Evolutionary conservation across 2,888 invertebrate genomes (phyloP), one percentile per base, ranked within the genome.

Genomic region (Tuberolachnus salignus): DNA sequence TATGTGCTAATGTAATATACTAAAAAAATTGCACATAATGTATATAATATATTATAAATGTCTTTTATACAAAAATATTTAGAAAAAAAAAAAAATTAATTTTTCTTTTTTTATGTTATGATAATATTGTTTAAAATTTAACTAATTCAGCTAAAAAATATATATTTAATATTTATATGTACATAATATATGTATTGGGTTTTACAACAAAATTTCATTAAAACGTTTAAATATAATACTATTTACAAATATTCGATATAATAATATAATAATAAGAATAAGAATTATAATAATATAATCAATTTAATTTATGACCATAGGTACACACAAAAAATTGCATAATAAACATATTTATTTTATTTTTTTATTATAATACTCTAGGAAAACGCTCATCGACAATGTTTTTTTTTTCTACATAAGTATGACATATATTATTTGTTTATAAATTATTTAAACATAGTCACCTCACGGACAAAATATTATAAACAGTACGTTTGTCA

Each of bases 41-140:
- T 75, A 66, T 74, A 64, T n/a, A 57, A 67, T 75, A 66, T 74
- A 64, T n/a, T 14, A 73, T 34, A 61, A 21, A 64, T 49, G 26
- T 78, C 42, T 51, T 78, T 69, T 78, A 78, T 78, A 78, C 67
- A 78, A 78, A 78, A 69, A 78, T 78, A 78, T 49, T 59, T 78
- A 61, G 42, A 67, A 69, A 21, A 78, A 67, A 59, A 67, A 53
- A 67, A 78, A 59, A 67, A 78, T 59, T 64, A 74, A 64, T 64
- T 64, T 16, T 23, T 13, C 4, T 42, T 42, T 53, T 64, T 3
- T 74, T 74, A 61, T 1, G 34, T 67, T 53, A 21, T 34, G 61
- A 75, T 69, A 78, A 59, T 57, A 59, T 57, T 51, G 51, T 61
- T 59, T 59, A 59, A 75, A 78, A 69, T 78, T 78, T 42, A 42